Conservation (phyloP, 2,113 vertebrate species). For the Tachysurus fulvidraco region DNA sequence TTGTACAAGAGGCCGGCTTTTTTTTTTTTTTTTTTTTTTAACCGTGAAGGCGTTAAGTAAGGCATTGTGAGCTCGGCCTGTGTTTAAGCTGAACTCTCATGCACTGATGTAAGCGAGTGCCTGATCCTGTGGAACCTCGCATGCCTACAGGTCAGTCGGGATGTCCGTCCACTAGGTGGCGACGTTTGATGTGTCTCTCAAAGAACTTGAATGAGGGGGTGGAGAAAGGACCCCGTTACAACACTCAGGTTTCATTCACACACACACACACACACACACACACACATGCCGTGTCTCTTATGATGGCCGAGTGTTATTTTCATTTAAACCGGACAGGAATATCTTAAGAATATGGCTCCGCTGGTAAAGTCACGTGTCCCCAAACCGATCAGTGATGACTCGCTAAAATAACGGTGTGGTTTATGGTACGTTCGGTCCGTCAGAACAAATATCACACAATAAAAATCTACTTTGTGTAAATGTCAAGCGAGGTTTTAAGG, state of each 20-base stretch:
- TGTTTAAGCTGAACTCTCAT: too few relatives aligned
- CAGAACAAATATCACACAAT: too few relatives aligned
- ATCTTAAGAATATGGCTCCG: background rate
- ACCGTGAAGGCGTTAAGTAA: background rate
- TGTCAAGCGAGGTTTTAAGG: too few relatives aligned
- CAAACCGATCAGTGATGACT: too few relatives aligned
- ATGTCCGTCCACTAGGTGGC: background rate
- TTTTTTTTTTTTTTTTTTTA: background rate
- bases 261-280: too few relatives aligned
- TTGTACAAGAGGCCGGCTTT: background rate
- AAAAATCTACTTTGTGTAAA: too few relatives aligned
- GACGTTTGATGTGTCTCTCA: background rate
- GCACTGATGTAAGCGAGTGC: too few relatives aligned
- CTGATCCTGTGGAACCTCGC: background rate
- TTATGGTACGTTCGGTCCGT: too few relatives aligned
- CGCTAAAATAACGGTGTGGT: too few relatives aligned
- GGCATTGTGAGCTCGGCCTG: background rate
- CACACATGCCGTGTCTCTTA: background rate
- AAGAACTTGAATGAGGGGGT: background rate
- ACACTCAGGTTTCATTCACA: background rate
- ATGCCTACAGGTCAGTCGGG: background rate
- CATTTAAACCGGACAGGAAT: background rate
- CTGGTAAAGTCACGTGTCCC: background rate
- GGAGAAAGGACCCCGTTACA: too few relatives aligned
- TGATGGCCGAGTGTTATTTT: background rate